Evolutionary conservation across 1,140 invertebrate genomes (phyloP).

Genomic region (Trichomalopsis sarcophagae): DNA sequence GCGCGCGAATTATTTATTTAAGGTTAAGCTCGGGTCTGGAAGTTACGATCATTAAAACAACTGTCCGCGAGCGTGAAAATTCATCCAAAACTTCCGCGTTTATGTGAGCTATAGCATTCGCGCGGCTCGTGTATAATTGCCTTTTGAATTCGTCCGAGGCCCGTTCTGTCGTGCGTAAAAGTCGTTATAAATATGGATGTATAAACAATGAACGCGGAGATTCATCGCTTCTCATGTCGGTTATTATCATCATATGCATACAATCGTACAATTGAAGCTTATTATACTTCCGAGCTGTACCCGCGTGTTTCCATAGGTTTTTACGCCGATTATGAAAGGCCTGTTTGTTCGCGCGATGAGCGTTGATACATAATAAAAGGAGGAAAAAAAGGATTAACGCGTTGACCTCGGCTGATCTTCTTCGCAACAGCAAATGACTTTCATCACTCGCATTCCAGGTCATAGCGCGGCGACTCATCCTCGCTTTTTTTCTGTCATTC

Average conservation of each 20-base stretch:
- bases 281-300: not conserved
- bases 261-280: not conserved
- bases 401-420: not conserved
- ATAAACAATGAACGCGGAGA: not conserved
- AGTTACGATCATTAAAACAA: slow-evolving; percentile 40
- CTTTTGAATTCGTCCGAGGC: not conserved
- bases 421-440: not conserved
- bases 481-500: not conserved
- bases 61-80: slow-evolving; percentile 7
- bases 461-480: not conserved
- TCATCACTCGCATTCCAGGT: not conserved
- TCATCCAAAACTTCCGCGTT: not conserved
- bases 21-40: slow-evolving; percentile 12
- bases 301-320: not conserved
- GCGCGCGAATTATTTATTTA: slow-evolving; percentile 32
- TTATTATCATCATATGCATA: not conserved
- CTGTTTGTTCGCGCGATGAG: not conserved
- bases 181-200: not conserved
- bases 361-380: too few species aligned
- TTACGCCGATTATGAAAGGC: not conserved
- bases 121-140: not conserved
- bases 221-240: not conserved
- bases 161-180: not conserved
- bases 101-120: not conserved
- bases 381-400: too few species aligned